A percentile compares a stretch with the other conserved stretches of the same genome.
phyloP scores from a whole-genome alignment of 2,888 invertebrate species.

The Empis livida region DNA sequence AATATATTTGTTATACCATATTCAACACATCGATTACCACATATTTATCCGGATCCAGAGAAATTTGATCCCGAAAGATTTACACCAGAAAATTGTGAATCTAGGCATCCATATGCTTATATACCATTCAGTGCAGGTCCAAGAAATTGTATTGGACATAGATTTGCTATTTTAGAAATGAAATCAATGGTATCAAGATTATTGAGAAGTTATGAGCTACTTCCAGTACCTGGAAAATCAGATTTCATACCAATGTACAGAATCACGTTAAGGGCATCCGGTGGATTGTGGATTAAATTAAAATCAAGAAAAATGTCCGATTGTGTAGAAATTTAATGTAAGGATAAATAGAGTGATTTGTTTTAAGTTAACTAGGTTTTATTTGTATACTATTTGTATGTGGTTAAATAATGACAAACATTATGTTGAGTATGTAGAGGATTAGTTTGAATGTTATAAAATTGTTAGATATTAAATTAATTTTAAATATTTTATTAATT shows the following conservation, averaged over 20 bases:
- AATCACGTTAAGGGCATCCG: slow-evolving; percentile 43
- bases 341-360: too few species aligned
- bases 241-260: slow-evolving; percentile 39
- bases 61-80: slow-evolving; percentile 45
- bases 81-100: slow-evolving; percentile 36
- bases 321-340: too few species aligned
- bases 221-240: slow-evolving; percentile 39
- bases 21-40: slow-evolving; percentile 42
- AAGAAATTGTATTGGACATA: slow-evolving; percentile 43
- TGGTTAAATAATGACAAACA: slow-evolving; percentile 1
- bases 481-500: too few species aligned
- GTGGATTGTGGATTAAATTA: slow-evolving; percentile 45
- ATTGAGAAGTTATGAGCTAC: slow-evolving; percentile 38
- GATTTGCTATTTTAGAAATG: slow-evolving; percentile 46
- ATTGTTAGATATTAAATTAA: too few species aligned
- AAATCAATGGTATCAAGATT: slow-evolving; percentile 43
- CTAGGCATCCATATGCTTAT: slow-evolving; percentile 43
- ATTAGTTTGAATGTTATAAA: too few species aligned
- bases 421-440: slow-evolving; percentile 7
- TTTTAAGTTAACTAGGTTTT: too few species aligned
- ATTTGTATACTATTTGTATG: background rate
- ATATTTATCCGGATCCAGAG: slow-evolving; percentile 43
- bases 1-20: slow-evolving; percentile 43
- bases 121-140: slow-evolving; percentile 48
- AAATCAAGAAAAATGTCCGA: slow-evolving; percentile 21